phyloP scores from a whole-genome alignment of 2,888 invertebrate genomes.

The Rotaria socialis region DNA sequence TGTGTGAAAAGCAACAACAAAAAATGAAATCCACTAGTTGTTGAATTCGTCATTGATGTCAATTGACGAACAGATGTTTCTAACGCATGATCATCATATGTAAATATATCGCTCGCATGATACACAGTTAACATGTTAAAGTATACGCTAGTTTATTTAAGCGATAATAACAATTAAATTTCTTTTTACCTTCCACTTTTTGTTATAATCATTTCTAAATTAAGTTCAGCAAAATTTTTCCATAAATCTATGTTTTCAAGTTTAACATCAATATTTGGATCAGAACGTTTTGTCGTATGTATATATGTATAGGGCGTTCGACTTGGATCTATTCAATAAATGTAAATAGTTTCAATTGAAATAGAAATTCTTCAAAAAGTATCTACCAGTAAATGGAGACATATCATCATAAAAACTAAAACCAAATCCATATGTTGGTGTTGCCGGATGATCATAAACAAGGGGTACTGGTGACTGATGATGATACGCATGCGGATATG shows the following conservation, averaged over 20 bases:
- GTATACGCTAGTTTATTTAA: too few relatives aligned
- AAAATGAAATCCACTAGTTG: too few relatives aligned
- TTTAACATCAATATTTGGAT: constrained; percentile 58
- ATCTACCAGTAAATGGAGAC: not conserved
- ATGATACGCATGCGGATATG: not conserved
- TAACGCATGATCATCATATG: not conserved
- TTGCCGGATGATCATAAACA: not conserved
- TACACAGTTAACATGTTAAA: not conserved
- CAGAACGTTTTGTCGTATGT: not conserved
- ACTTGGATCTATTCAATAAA: not conserved
- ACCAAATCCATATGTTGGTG: constrained; percentile 13
- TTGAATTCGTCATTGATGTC: too few relatives aligned
- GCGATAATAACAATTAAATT: not conserved
- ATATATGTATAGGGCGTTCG: not conserved
- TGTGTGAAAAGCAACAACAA: too few relatives aligned
- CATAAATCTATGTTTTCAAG: constrained; percentile 61
- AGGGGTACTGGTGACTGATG: not conserved
- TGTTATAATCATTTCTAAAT: constrained; percentile 63
- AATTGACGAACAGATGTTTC: not conserved
- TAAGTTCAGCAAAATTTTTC: constrained; percentile 60
- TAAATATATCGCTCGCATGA: not conserved
- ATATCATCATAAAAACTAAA: constrained; percentile 30
- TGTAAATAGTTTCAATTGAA: not conserved
- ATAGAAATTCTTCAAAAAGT: not conserved
- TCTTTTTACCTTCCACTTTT: constrained; percentile 55